These are phyloP conservation scores for Sinodicranocentrus sp. DNA, from an alignment of 2,888 invertebrate genomes.

Conservation along the genomic window DNA sequence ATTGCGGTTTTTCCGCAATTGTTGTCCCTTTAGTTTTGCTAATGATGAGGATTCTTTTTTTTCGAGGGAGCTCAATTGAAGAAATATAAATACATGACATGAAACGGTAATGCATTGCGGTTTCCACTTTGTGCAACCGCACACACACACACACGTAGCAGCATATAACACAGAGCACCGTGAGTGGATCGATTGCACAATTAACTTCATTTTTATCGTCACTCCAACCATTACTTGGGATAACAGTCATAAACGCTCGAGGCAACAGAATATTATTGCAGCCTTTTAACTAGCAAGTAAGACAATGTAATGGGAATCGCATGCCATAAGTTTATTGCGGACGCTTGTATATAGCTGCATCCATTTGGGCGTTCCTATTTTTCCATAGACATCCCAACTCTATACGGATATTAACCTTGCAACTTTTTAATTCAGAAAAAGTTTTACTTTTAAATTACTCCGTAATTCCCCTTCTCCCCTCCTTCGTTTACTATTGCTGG, in stretches of 20 bases:
- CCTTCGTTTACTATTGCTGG: too few relatives aligned
- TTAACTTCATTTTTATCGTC: slow-evolving; percentile 53
- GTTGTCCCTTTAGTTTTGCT: not conserved
- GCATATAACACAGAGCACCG: too few relatives aligned
- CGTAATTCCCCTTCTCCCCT: not conserved
- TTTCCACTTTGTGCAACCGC: slow-evolving; percentile 32
- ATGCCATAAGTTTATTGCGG: too few relatives aligned
- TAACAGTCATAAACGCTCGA: too few relatives aligned
- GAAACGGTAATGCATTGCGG: not conserved
- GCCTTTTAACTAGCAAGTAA: too few relatives aligned
- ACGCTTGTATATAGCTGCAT: too few relatives aligned
- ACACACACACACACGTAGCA: too few relatives aligned
- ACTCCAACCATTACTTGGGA: not conserved
- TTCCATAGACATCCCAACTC: not conserved
- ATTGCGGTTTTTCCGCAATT: too few relatives aligned
- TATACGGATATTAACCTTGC: slow-evolving; percentile 50
- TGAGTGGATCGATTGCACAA: slow-evolving; percentile 64
- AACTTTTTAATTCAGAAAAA: slow-evolving; percentile 19
- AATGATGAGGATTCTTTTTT: slow-evolving; percentile 10
- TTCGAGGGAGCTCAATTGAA: too few relatives aligned
- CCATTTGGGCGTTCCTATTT: not conserved
- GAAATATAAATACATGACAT: not conserved
- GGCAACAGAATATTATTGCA: too few relatives aligned
- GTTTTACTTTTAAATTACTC: slow-evolving; percentile 5
- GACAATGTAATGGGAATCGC: too few relatives aligned